Evolutionary conservation across 2,888 invertebrate species (phyloP).

Genomic region (Augochlorella aurata): DNA sequence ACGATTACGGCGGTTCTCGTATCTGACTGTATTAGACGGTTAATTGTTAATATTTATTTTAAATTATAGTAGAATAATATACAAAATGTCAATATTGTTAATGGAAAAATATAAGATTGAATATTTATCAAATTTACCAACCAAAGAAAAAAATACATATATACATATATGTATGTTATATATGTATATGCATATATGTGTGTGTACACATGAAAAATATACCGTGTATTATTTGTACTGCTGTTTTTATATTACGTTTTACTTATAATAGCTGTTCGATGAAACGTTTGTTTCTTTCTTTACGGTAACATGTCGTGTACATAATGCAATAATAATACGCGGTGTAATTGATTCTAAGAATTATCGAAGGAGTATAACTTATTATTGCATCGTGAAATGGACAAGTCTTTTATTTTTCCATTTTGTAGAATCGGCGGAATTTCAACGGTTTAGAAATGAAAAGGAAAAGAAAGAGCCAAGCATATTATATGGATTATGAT

Average conservation of each 20-base stretch:
- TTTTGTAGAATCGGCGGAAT: slow-evolving; percentile 38
- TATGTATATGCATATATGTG: slow-evolving; percentile 20
- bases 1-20: slow-evolving; percentile 34
- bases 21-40: slow-evolving; percentile 37
- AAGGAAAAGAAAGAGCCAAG: slow-evolving; percentile 2
- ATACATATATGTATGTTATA: slow-evolving; percentile 22
- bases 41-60: slow-evolving; percentile 59
- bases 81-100: slow-evolving; percentile 58
- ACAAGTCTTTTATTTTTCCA: slow-evolving; percentile 58
- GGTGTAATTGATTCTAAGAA: slow-evolving; percentile 39
- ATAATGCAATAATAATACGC: slow-evolving; percentile 39
- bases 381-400: slow-evolving; percentile 31
- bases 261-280: slow-evolving; percentile 23
- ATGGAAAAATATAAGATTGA: slow-evolving; percentile 60
- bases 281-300: slow-evolving; percentile 18
- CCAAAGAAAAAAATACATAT: slow-evolving; percentile 23
- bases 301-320: slow-evolving; percentile 33
- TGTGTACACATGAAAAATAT: slow-evolving; percentile 22
- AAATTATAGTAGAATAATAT: slow-evolving; percentile 42
- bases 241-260: slow-evolving; percentile 40
- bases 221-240: slow-evolving; percentile 35
- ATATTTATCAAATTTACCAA: slow-evolving; percentile 42
- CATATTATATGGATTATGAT: slow-evolving; percentile 33
- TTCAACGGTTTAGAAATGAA: slow-evolving; percentile 10
- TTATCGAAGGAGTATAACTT: slow-evolving; percentile 29